Percentiles rank a stretch among this genome's conserved stretches.
These are phyloP conservation scores for Drosophila leonis DNA, from an alignment of 2,888 invertebrate species.

Conservation along the genomic window DNA sequence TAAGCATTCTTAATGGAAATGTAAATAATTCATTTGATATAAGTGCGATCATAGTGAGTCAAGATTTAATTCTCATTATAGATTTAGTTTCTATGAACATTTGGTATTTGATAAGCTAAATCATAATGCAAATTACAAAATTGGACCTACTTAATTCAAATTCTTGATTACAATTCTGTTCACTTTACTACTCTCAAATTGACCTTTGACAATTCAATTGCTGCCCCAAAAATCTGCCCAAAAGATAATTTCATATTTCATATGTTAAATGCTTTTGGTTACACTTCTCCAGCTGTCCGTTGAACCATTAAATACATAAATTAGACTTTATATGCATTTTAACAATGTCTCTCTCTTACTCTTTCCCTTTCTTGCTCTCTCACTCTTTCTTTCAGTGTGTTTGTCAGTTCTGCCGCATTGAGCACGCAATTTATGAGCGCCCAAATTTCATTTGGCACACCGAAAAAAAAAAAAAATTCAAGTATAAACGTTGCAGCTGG, in stretches of 20 bases:
- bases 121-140: background rate
- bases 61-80: no score
- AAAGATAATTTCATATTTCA: conserved; percentile 11
- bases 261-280: background rate
- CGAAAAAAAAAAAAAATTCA: background rate
- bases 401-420: conserved; percentile 73
- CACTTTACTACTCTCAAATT: no score
- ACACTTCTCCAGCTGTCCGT: conserved; percentile 1
- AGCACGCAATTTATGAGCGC: conserved; percentile 68
- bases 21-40: background rate
- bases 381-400: background rate
- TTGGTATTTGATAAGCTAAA: no score
- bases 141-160: background rate
- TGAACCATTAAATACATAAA: conserved; percentile 52
- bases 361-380: background rate
- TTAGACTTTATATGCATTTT: conserved; percentile 62
- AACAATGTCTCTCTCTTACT: conserved; percentile 8
- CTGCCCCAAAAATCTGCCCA: background rate
- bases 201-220: background rate
- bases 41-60: background rate
- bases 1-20: background rate
- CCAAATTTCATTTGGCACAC: conserved; percentile 59
- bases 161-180: background rate
- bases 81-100: no score
- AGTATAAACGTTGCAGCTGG: no score